Evolutionary conservation across 1,140 invertebrate genomes (phyloP).

Genomic region (Leptopilina boulardi): DNA sequence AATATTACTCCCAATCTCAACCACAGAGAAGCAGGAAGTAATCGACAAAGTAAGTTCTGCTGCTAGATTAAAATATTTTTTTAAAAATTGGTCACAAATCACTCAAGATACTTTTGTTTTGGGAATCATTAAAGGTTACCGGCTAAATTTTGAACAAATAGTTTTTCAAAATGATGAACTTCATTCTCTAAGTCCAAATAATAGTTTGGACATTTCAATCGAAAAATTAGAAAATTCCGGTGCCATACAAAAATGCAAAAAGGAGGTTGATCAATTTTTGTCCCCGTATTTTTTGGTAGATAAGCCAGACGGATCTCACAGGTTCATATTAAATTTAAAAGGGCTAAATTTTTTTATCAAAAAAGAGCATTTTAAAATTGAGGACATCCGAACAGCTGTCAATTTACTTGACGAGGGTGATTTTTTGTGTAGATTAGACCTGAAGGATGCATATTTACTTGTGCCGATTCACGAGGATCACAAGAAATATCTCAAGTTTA

Average conservation of each 20-base stretch:
- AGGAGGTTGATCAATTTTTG: not conserved
- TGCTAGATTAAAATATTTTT: no score
- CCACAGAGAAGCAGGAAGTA: not conserved
- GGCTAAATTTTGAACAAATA: not conserved
- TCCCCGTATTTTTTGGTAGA: not conserved
- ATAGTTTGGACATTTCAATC: not conserved
- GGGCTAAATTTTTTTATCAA: no score
- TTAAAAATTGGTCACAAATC: not conserved
- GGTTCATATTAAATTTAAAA: no score
- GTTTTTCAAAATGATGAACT: not conserved
- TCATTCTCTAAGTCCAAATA: not conserved
- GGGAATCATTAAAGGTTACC: not conserved
- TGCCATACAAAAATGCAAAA: not conserved
- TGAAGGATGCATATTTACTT: no score
- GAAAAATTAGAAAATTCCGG: not conserved
- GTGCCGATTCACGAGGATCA: no score
- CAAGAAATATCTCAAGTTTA: constrained; percentile 30
- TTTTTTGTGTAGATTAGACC: no score
- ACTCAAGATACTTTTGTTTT: not conserved
- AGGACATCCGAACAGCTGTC: no score
- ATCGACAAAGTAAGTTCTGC: not conserved
- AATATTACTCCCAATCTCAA: not conserved
- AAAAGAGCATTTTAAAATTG: no score
- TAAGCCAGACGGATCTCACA: not conserved
- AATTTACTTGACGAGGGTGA: no score